phyloP scores from a whole-genome alignment of 2,113 vertebrate genomes.

The Cynocephalus volans region DNA sequence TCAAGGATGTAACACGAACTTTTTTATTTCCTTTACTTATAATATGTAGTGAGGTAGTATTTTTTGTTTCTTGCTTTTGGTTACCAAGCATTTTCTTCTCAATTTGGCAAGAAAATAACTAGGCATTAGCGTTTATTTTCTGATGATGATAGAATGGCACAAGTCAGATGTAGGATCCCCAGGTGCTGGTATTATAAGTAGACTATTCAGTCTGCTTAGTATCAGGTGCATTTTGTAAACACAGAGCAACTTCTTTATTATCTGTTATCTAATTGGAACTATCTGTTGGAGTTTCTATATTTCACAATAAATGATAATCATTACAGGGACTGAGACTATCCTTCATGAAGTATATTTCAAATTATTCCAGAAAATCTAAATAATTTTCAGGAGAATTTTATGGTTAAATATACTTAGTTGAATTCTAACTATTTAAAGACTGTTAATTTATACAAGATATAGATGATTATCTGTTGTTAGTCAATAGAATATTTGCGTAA shows the following conservation, averaged over 20 bases:
- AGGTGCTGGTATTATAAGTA: not conserved
- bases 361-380: not conserved
- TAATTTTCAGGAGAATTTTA: slow-evolving; percentile 59
- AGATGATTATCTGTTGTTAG: not conserved
- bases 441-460: not conserved
- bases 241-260: not conserved
- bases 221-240: slow-evolving; percentile 40
- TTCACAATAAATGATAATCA: slow-evolving; percentile 4
- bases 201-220: not conserved
- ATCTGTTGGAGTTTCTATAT: not conserved
- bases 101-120: slow-evolving; percentile 69
- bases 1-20: not conserved
- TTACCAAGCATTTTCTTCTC: slow-evolving; percentile 51
- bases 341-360: not conserved
- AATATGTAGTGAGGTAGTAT: slow-evolving; percentile 72
- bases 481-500: slow-evolving; percentile 15
- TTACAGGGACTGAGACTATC: not conserved
- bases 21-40: slow-evolving; percentile 70
- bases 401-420: not conserved
- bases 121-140: slow-evolving; percentile 68
- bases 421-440: slow-evolving; percentile 51
- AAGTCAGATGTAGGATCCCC: slow-evolving; percentile 11
- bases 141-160: not conserved
- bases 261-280: slow-evolving; percentile 12
- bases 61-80: slow-evolving; percentile 79